These are phyloP conservation scores for Lasioglossum zephyrum DNA, from an alignment of 2,888 invertebrate genomes.

Conservation along the genomic window DNA sequence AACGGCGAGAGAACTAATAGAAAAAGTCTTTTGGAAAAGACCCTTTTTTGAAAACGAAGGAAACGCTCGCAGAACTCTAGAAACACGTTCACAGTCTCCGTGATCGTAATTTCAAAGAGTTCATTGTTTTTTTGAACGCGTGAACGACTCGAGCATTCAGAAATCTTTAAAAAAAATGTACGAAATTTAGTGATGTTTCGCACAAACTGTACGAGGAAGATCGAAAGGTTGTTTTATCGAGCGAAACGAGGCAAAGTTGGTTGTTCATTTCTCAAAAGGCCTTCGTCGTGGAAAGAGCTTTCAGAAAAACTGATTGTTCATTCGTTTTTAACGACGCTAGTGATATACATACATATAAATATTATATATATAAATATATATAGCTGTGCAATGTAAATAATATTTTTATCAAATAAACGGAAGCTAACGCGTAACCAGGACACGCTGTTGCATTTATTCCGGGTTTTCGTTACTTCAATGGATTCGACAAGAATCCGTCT, in stretches of 20 bases:
- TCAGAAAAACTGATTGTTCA: conserved; percentile 54
- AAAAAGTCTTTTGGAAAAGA: too few species aligned
- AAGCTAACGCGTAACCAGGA: conserved; percentile 63
- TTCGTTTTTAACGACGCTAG: conserved; percentile 57
- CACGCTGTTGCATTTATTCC: not conserved
- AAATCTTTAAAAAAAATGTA: not conserved
- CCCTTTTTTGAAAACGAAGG: not conserved
- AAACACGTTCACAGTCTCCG: not conserved
- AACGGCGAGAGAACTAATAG: not conserved
- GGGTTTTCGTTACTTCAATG: not conserved
- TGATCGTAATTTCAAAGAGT: not conserved
- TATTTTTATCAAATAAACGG: conserved; percentile 81
- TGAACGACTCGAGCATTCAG: not conserved
- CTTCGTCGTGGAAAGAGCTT: conserved; percentile 42
- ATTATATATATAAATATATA: conserved; percentile 35
- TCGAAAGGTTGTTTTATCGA: conserved; percentile 3
- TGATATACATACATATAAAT: conserved; percentile 50
- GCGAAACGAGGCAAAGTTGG: not conserved
- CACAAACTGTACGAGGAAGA: not conserved
- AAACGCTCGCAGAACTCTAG: conserved; percentile 9
- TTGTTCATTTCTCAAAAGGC: conserved; percentile 23
- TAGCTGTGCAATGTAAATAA: conserved; percentile 82
- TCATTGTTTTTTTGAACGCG: not conserved
- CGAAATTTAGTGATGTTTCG: not conserved
- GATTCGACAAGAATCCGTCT: not conserved